Evolutionary conservation across 2,888 invertebrate genomes (phyloP).

Genomic region (Phortica okadai): DNA sequence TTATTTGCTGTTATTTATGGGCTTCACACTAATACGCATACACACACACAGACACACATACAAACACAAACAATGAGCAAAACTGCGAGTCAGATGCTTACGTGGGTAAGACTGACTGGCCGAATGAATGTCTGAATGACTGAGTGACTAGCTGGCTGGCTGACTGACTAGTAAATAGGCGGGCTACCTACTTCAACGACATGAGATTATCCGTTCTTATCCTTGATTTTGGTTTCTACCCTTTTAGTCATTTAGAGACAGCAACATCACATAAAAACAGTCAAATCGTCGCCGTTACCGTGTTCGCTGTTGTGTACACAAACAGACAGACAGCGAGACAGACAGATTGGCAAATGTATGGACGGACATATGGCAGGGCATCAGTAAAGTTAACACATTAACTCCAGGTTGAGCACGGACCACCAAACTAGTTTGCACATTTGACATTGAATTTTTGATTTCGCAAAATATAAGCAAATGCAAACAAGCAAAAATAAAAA

Average conservation of each 20-base stretch:
- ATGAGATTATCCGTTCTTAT: conserved; percentile 76
- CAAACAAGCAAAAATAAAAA: neutral
- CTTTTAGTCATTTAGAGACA: conserved; percentile 57
- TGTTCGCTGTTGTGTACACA: neutral
- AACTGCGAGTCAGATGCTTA: conserved; percentile 33
- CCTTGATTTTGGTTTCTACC: conserved; percentile 75
- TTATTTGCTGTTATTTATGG: conserved; percentile 76
- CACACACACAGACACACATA: conserved; percentile 32
- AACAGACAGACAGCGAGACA: conserved; percentile 21
- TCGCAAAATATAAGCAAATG: neutral
- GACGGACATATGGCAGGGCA: conserved; percentile 34
- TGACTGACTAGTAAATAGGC: conserved; percentile 49
- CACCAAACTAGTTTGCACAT: neutral
- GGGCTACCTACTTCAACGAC: conserved; percentile 61
- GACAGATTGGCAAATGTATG: conserved; percentile 8
- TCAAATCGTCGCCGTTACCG: conserved; percentile 1
- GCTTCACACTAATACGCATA: conserved; percentile 52
- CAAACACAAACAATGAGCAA: conserved; percentile 37
- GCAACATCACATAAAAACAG: conserved; percentile 19
- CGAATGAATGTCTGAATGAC: conserved; percentile 16
- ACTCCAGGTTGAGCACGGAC: neutral
- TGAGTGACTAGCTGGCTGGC: conserved; percentile 41
- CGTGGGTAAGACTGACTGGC: conserved; percentile 40
- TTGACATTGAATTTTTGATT: conserved; percentile 9
- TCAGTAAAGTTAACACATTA: conserved; percentile 4